Base-by-base conservation (phyloP, 2,113 vertebrate genomes). In the Ciconia boyciana region DNA sequence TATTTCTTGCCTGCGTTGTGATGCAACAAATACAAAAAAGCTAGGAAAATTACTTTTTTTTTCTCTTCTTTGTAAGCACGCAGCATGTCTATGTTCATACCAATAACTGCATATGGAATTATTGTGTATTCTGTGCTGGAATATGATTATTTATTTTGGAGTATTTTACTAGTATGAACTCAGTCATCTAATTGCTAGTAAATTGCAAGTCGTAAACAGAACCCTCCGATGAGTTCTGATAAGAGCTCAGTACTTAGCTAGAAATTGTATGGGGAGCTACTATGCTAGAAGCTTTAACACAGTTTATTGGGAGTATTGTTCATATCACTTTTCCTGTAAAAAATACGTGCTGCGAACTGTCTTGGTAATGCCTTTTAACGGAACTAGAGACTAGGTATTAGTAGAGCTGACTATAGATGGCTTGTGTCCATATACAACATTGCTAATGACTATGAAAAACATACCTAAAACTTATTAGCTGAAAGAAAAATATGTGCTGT, bases 191-290 rank as follows among this genome's bases (percentile, higher is more conserved):
- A 94, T 94, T 94, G 32, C 70, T 77, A 54, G 74, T 89, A 87
- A 92, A 91, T 94, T 94, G 71, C 41, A 72, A 89, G 70, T 90
- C 41, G 6, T 93, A 85, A 92, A 77, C 51, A 58, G 82, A 93
- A 43, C 46, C 24, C 70, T 94, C 89, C 3, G 17, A 95, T 94
- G 93, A 93, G 66, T 60, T 84, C 70, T 79, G 70, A 21, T 91
- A 66, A 79, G 70, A 91, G 26, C 74, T 88, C 13, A 8, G 39
- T 88, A 61, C 34, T 83, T 83, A 64, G 48, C 44, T 71, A 72
- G 70, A 87, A 90, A 90, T 81, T 78, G 39, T 86, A 25, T 58
- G 34, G 90, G 82, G 85, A 96, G 51, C 46, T 74, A 18, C 85
- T 94, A 2, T 32, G 32, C 36, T 75, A 25, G 51, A 77, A 83